These are phyloP conservation scores for Agrilus mali DNA, from an alignment of 2,888 invertebrate genomes.

Conservation along the genomic window DNA sequence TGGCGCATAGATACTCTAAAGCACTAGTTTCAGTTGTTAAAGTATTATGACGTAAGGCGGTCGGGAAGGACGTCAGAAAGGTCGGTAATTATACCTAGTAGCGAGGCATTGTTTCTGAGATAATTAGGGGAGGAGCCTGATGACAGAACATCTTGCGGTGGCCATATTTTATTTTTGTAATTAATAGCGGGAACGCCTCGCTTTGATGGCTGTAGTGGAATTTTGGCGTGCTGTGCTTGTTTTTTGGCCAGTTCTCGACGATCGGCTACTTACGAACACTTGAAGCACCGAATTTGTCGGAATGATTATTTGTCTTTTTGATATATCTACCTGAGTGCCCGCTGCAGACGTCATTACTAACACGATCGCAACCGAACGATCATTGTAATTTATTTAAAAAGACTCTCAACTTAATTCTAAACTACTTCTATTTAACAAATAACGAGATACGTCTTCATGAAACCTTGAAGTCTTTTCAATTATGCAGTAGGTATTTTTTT, in stretches of 20 bases:
- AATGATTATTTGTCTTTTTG: too few relatives aligned
- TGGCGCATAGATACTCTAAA: too few relatives aligned
- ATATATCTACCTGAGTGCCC: too few relatives aligned
- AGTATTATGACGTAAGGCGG: background rate
- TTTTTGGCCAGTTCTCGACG: too few relatives aligned
- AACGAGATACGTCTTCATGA: too few relatives aligned
- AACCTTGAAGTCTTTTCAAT: background rate
- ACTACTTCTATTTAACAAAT: too few relatives aligned
- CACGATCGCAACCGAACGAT: too few relatives aligned
- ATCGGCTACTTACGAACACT: too few relatives aligned
- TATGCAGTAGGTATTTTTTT: constrained; percentile 3
- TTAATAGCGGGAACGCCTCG: constrained; percentile 19
- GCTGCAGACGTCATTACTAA: too few relatives aligned
- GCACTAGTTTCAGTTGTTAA: constrained; percentile 1
- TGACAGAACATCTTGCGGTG: constrained; percentile 14
- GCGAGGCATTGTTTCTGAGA: constrained; percentile 14
- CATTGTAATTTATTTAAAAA: too few relatives aligned
- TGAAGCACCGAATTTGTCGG: too few relatives aligned
- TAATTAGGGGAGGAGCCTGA: constrained; percentile 12
- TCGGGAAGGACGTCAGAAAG: constrained; percentile 4
- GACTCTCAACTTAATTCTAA: too few relatives aligned
- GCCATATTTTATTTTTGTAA: constrained; percentile 21
- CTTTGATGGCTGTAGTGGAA: constrained; percentile 10
- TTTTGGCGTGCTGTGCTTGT: constrained; percentile 4
- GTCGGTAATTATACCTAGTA: constrained; percentile 13